These are phyloP conservation scores for Silvanus unidentatus DNA, from an alignment of 2,888 invertebrate genomes.

Conservation along the genomic window DNA sequence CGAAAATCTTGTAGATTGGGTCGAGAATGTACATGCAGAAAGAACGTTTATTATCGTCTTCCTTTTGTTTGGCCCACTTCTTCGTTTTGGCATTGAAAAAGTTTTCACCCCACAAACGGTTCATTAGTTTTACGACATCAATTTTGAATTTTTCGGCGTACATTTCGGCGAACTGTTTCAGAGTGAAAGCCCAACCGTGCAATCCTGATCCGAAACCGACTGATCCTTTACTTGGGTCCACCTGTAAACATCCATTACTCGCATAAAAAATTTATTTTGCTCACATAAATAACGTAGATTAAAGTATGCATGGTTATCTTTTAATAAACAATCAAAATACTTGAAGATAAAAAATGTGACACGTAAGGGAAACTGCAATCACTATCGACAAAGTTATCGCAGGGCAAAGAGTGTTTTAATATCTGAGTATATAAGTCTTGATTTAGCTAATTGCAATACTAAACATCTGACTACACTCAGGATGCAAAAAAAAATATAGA, in stretches of 20 bases:
- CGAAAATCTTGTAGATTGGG: constrained; percentile 94
- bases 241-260: too few relatives aligned
- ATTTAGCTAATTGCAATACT: constrained; percentile 6
- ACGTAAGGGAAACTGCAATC: constrained; percentile 37
- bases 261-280: too few relatives aligned
- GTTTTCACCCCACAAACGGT: constrained; percentile 96
- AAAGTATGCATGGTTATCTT: too few relatives aligned
- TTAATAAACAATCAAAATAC: too few relatives aligned
- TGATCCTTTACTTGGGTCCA: constrained; percentile 96
- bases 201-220: constrained; percentile 99
- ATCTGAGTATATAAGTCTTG: constrained; percentile 26
- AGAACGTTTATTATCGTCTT: constrained; percentile 87
- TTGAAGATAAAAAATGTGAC: constrained; percentile 27
- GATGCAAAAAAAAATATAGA: too few relatives aligned
- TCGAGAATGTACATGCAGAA: constrained; percentile 99
- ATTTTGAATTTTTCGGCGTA: constrained; percentile 99
- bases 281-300: too few relatives aligned
- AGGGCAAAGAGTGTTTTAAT: constrained; percentile 39
- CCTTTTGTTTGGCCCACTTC: constrained; percentile 96
- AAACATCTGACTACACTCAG: constrained; percentile 17
- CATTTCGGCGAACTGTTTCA: constrained; percentile 99
- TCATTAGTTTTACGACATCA: constrained; percentile 95
- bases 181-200: constrained; percentile 99
- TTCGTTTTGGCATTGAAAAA: constrained; percentile 96
- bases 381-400: constrained; percentile 26